Conservation (phyloP, 1,140 invertebrate genomes). For the Zelostemma sp. region DNA sequence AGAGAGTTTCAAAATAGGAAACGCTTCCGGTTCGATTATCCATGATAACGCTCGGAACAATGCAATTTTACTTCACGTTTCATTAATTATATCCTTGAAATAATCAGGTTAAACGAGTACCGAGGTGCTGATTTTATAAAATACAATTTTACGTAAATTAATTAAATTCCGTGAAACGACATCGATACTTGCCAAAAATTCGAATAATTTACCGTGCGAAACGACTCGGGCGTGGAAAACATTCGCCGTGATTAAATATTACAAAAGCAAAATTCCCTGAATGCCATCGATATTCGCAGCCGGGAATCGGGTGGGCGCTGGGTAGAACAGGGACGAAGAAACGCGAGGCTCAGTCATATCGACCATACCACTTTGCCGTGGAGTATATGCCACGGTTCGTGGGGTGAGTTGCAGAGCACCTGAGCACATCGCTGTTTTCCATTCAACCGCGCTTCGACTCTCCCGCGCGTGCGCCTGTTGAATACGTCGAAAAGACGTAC, state of each 20-base stretch:
- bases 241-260: not conserved
- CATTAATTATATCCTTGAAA: conserved; percentile 59
- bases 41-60: too few species aligned
- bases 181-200: too few species aligned
- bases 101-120: too few species aligned
- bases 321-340: conserved; percentile 33
- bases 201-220: too few species aligned
- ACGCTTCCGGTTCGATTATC: too few species aligned
- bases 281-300: not conserved
- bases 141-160: too few species aligned
- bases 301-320: not conserved
- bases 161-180: too few species aligned
- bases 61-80: conserved; percentile 43
- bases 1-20: too few species aligned
- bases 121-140: too few species aligned
- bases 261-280: not conserved
- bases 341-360: conserved; percentile 56
- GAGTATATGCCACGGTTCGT: conserved; percentile 18
- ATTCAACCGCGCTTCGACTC: conserved; percentile 41
- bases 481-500: conserved; percentile 40
- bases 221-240: too few species aligned
- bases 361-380: conserved; percentile 60
- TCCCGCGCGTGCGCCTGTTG: conserved; percentile 32
- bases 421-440: conserved; percentile 41
- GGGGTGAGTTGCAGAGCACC: conserved; percentile 25